Conservation (phyloP, 2,888 invertebrate genomes). For the Masnerella sp. region DNA sequence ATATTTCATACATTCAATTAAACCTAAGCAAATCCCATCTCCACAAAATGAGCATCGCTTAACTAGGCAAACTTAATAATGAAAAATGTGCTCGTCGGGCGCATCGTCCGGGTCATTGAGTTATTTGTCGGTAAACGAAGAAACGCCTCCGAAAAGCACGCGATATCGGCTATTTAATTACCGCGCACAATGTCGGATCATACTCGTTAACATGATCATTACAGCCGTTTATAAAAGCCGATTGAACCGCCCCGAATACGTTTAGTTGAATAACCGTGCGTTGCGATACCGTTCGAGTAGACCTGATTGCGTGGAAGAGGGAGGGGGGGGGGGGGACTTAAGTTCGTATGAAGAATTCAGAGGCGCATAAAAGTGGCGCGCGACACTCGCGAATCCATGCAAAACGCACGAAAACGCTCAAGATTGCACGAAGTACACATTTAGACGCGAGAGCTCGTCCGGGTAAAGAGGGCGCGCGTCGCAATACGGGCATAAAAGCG, state of each 20-base stretch:
- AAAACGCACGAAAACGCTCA: constrained; percentile 58
- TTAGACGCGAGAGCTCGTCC: constrained; percentile 58
- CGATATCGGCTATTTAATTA: constrained; percentile 36
- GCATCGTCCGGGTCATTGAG: constrained; percentile 29
- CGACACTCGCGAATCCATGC: constrained; percentile 58
- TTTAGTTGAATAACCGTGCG: constrained; percentile 15
- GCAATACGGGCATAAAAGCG: constrained; percentile 56
- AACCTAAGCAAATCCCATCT: not conserved
- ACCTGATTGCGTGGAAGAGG: too few species aligned
- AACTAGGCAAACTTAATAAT: not conserved
- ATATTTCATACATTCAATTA: too few species aligned
- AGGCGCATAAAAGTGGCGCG: constrained; percentile 57
- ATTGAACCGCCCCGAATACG: constrained; percentile 22
- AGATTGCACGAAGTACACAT: constrained; percentile 59
- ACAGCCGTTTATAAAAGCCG: constrained; percentile 19
- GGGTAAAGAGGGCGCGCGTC: constrained; percentile 54
- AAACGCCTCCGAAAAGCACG: constrained; percentile 36
- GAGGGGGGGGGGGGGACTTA: constrained; percentile 25
- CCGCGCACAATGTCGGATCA: constrained; percentile 20
- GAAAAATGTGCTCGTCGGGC: constrained; percentile 15
- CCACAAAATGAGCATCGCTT: constrained; percentile 1
- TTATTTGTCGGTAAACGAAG: constrained; percentile 23
- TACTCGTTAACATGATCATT: constrained; percentile 49
- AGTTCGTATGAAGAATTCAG: constrained; percentile 61
- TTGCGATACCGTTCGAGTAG: constrained; percentile 10